phyloP scores from a whole-genome alignment of 1,140 invertebrate species.

The Musca domestica region DNA sequence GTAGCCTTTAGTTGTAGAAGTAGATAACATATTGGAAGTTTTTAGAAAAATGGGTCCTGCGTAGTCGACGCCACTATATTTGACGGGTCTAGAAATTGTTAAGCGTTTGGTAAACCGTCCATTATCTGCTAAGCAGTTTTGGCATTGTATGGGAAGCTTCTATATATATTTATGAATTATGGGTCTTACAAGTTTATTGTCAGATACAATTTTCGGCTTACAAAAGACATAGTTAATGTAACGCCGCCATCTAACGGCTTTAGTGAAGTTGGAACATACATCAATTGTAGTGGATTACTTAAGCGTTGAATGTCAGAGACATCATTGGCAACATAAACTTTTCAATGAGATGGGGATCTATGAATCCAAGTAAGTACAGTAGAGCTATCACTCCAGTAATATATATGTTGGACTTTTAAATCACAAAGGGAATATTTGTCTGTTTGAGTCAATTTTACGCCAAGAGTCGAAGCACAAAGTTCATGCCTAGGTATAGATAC shows the following conservation, averaged over 20 bases:
- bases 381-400: not conserved
- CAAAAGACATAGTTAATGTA: too few species aligned
- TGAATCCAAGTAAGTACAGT: not conserved
- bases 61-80: constrained; percentile 49
- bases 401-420: not conserved
- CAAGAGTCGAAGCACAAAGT: constrained; percentile 34
- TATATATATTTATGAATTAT: too few species aligned
- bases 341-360: not conserved
- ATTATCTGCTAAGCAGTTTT: not conserved
- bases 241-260: too few species aligned
- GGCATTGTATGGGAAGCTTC: not conserved
- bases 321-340: too few species aligned
- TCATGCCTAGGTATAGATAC: constrained; percentile 25
- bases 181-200: too few species aligned
- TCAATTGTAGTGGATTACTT: too few species aligned
- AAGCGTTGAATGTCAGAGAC: too few species aligned
- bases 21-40: constrained; percentile 19
- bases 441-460: too few species aligned
- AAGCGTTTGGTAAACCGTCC: constrained; percentile 40
- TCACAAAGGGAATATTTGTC: not conserved
- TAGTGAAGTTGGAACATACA: too few species aligned
- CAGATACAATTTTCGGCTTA: too few species aligned
- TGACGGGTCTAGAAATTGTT: constrained; percentile 38
- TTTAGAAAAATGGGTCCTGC: constrained; percentile 37
- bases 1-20: not conserved